Percentiles rank a stretch among this genome's conserved stretches.
These are phyloP conservation scores for Helogale parvula DNA, from an alignment of 2,113 vertebrate species.

Conservation along the genomic window DNA sequence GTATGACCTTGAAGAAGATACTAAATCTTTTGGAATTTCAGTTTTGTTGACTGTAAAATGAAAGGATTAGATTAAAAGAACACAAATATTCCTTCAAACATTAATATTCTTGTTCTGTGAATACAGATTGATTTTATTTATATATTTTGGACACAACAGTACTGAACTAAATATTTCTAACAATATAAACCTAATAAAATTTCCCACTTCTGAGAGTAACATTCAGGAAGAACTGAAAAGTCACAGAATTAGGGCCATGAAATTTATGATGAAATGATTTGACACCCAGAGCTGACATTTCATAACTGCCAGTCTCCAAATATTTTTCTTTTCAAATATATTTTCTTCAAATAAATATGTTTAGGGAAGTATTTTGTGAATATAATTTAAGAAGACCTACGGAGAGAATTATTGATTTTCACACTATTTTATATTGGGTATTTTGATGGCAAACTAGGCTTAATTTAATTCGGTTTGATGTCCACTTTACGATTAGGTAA, in stretches of 20 bases:
- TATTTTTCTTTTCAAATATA: not conserved
- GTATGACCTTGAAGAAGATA: not conserved
- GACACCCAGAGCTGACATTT: slow-evolving; percentile 15
- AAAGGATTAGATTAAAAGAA: not conserved
- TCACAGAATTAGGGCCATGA: not conserved
- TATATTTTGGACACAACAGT: not conserved
- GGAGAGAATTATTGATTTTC: not conserved
- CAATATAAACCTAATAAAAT: not conserved
- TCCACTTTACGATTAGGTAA: not conserved
- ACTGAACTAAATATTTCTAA: not conserved
- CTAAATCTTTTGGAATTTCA: not conserved
- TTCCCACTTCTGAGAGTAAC: not conserved
- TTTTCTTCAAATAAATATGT: not conserved
- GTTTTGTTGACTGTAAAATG: slow-evolving; percentile 18
- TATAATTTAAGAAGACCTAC: not conserved
- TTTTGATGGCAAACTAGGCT: not conserved
- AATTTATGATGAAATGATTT: not conserved
- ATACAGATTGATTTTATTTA: not conserved
- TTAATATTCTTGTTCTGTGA: slow-evolving; percentile 6
- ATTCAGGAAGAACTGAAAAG: not conserved
- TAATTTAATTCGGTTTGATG: slow-evolving; percentile 35
- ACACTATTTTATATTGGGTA: not conserved
- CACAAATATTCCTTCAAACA: not conserved
- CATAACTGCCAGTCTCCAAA: not conserved
- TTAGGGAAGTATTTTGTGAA: not conserved